phyloP scores from a whole-genome alignment of 1,140 invertebrate species.

The Drosophila arawakana region DNA sequence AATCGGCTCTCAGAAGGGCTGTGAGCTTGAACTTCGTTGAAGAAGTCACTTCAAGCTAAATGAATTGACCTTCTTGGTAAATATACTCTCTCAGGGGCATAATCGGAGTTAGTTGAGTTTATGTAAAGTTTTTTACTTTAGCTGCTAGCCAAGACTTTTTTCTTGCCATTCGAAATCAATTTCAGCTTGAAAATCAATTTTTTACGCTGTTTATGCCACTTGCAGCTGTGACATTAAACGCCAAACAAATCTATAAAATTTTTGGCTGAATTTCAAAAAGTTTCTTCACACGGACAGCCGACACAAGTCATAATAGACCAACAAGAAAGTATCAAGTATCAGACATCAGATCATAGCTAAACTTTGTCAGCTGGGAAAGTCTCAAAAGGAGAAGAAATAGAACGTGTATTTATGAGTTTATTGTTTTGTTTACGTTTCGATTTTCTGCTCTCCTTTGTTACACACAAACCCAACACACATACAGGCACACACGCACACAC shows the following conservation, averaged over 20 bases:
- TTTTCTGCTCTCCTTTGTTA: conserved; percentile 29
- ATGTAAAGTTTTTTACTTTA: no score
- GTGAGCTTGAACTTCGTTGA: not conserved
- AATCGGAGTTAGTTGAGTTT: no score
- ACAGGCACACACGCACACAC: not conserved
- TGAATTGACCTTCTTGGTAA: not conserved
- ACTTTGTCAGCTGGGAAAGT: conserved; percentile 14
- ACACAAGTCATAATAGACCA: conserved; percentile 7
- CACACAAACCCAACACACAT: conserved; percentile 13
- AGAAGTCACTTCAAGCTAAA: not conserved
- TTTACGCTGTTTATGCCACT: no score
- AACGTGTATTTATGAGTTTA: conserved; percentile 23
- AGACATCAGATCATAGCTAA: not conserved
- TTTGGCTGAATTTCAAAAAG: conserved; percentile 26
- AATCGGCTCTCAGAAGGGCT: not conserved
- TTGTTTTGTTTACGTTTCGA: conserved; percentile 66
- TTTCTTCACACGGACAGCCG: not conserved
- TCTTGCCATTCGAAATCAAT: no score
- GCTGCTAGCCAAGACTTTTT: no score
- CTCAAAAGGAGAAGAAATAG: not conserved
- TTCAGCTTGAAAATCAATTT: no score
- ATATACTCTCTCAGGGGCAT: no score
- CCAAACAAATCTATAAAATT: not conserved
- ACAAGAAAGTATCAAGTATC: conserved; percentile 5
- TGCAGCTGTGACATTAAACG: not conserved